A percentile compares a stretch with the other conserved stretches of the same genome.
These are phyloP conservation scores for Riptortus pedestris DNA, from an alignment of 1,140 invertebrate species.

Conservation along the genomic window DNA sequence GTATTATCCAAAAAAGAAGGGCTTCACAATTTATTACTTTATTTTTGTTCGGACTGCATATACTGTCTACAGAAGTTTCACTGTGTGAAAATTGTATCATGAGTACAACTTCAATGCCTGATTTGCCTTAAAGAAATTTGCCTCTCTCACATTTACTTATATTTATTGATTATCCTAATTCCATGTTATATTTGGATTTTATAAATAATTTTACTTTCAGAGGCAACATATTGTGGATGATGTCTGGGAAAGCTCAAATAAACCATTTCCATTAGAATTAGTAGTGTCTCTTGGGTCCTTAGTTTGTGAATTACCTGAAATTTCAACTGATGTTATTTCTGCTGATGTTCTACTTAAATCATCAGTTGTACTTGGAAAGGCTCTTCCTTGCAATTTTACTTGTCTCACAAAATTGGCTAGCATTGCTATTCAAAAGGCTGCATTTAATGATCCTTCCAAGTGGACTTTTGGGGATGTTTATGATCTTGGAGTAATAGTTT, in stretches of 20 bases:
- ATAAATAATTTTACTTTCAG: background rate
- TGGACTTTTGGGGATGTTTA: constrained; percentile 1
- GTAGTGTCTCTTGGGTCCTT: background rate
- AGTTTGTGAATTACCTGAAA: constrained; percentile 4
- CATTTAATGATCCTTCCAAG: background rate
- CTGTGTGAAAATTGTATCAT: too few species aligned
- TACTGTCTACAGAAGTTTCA: too few species aligned
- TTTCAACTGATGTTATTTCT: background rate
- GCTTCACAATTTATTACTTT: too few species aligned
- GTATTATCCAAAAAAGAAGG: too few species aligned
- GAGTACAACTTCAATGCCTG: too few species aligned
- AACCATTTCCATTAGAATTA: background rate
- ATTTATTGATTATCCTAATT: background rate
- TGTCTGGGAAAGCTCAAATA: too few species aligned
- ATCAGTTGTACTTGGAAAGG: background rate
- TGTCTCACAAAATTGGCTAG: background rate
- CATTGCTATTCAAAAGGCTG: background rate
- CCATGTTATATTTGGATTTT: background rate
- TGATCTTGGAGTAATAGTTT: background rate
- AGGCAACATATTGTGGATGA: too few species aligned
- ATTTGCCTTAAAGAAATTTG: too few species aligned
- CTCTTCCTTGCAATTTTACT: background rate
- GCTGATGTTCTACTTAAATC: background rate
- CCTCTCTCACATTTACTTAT: too few species aligned
- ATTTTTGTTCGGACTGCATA: too few species aligned